Conservation (phyloP, 37 sponge, comb jelly and placozoan species). For the Oscarella lobularis region DNA sequence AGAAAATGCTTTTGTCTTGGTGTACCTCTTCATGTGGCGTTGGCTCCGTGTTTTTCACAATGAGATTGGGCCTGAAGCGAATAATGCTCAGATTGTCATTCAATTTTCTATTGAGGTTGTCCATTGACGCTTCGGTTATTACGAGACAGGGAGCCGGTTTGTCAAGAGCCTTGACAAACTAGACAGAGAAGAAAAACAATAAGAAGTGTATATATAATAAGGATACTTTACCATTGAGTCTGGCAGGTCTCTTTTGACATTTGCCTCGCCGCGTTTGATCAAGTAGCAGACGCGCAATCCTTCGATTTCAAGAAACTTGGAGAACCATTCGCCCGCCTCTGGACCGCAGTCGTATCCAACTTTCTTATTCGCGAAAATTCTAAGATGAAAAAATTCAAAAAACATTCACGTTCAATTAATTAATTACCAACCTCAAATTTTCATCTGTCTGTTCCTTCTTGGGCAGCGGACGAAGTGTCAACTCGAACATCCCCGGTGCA, state of each 20-base stretch:
- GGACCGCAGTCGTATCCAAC: conserved; percentile 28
- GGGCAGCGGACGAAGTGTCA: neutral
- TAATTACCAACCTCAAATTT: no score
- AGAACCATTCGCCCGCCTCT: conserved; percentile 22
- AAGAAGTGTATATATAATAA: neutral
- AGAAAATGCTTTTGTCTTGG: neutral
- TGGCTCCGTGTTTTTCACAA: neutral
- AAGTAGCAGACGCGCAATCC: conserved; percentile 29
- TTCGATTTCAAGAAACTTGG: conserved; percentile 11
- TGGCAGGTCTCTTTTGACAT: conserved; percentile 7
- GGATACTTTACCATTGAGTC: conserved; percentile 2
- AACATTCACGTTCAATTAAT: no score
- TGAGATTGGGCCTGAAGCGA: conserved; percentile 33
- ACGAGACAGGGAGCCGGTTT: conserved; percentile 17
- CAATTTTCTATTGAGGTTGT: conserved; percentile 23
- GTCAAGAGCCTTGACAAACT: conserved; percentile 11
- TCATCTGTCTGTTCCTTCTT: conserved; percentile 12
- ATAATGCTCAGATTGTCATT: conserved; percentile 11
- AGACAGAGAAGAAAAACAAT: neutral
- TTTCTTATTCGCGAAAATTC: conserved; percentile 7
- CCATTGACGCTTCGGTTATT: conserved; percentile 25
- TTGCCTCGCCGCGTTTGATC: conserved; percentile 12
- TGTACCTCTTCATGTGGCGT: neutral
- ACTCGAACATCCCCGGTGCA: conserved; percentile 21
- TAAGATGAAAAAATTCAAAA: no score